Evolutionary conservation across 2,888 invertebrate genomes (phyloP).

Genomic region (Bhutanitis thaidina): DNA sequence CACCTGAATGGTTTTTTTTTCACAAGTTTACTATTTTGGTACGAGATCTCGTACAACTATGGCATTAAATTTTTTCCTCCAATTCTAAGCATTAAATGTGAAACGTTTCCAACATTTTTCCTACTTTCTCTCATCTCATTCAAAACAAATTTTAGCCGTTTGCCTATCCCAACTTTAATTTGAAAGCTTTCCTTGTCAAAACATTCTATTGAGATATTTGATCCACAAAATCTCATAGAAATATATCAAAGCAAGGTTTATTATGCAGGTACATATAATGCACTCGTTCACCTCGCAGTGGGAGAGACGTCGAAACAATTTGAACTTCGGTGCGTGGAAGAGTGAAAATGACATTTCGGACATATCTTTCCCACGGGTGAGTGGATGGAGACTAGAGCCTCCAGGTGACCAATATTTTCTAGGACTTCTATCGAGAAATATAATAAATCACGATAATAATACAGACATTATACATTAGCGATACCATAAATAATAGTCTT

Average conservation of each 20-base stretch:
- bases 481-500: no score
- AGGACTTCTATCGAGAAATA: not conserved
- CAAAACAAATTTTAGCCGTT: not conserved
- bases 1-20: no score
- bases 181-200: not conserved
- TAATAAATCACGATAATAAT: no score
- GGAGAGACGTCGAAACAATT: slow-evolving; percentile 18
- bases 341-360: slow-evolving; percentile 70
- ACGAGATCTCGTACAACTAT: no score
- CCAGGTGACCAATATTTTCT: not conserved
- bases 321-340: slow-evolving; percentile 29
- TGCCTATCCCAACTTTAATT: not conserved
- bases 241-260: slow-evolving; percentile 1
- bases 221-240: not conserved
- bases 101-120: not conserved
- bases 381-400: slow-evolving; percentile 23
- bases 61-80: no score
- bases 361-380: slow-evolving; percentile 69
- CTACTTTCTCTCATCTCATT: not conserved
- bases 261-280: not conserved
- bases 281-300: slow-evolving; percentile 16
- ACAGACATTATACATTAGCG: no score
- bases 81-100: no score
- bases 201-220: not conserved
- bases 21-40: no score